These are phyloP conservation scores for Parnassius glacialis DNA, from an alignment of 2,888 invertebrate genomes.

Conservation along the genomic window DNA sequence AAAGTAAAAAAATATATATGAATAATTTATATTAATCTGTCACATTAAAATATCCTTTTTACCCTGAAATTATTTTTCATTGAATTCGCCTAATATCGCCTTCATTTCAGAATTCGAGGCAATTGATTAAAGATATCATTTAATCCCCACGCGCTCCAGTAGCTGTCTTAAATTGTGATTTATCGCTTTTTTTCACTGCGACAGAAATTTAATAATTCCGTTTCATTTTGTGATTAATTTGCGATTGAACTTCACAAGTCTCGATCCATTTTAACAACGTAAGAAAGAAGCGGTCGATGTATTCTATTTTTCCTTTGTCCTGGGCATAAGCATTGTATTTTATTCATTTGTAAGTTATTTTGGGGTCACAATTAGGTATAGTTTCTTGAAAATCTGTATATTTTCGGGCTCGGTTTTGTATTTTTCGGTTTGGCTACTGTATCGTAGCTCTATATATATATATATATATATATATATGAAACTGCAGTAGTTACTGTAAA, in stretches of 20 bases:
- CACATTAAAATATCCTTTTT: too few species aligned
- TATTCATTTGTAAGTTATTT: constrained; percentile 13
- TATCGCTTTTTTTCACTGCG: constrained; percentile 52
- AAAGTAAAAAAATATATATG: too few species aligned
- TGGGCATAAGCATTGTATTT: constrained; percentile 1
- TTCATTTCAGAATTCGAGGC: constrained; percentile 21
- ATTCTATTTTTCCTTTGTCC: constrained; percentile 11
- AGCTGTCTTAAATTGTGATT: constrained; percentile 65
- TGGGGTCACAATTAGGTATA: constrained; percentile 9
- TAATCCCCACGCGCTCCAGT: constrained; percentile 48
- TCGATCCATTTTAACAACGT: constrained; percentile 11
- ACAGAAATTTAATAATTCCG: constrained; percentile 31
- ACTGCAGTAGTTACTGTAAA: too few species aligned
- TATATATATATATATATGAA: too few species aligned
- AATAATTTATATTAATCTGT: too few species aligned
- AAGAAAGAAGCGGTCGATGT: constrained; percentile 8
- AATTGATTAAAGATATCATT: constrained; percentile 56
- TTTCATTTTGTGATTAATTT: constrained; percentile 32
- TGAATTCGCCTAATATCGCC: constrained; percentile 16
- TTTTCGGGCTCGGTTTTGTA: background rate
- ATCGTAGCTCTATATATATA: too few species aligned
- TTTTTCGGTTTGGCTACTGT: background rate
- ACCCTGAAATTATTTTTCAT: constrained; percentile 30
- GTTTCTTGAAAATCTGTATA: constrained; percentile 1
- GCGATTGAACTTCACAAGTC: constrained; percentile 11